A percentile compares a stretch with the other conserved stretches of the same genome.
Evolutionary conservation across 2,888 invertebrate species (phyloP).

Genomic region (Isotomurus palustris): DNA sequence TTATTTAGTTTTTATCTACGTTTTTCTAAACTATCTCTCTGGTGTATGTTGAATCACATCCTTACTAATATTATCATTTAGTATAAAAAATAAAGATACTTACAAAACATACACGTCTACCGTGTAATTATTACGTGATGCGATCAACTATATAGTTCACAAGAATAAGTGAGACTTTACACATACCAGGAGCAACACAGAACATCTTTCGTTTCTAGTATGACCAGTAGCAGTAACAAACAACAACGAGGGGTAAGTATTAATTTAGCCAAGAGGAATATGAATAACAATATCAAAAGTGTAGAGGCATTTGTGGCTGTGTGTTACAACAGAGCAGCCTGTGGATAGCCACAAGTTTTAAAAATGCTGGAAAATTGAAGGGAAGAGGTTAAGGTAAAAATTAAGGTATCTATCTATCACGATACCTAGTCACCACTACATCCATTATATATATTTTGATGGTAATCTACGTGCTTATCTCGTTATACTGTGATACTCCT

Average conservation of each 20-base stretch:
- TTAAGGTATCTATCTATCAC: too few relatives aligned
- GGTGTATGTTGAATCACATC: conserved; percentile 8
- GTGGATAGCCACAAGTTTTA: too few relatives aligned
- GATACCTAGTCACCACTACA: too few relatives aligned
- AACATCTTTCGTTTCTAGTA: conserved; percentile 22
- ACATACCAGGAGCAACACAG: conserved; percentile 19
- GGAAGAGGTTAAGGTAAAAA: conserved; percentile 1
- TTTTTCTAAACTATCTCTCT: background rate
- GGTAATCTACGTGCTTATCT: too few relatives aligned
- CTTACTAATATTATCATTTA: conserved; percentile 9
- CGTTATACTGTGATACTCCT: too few relatives aligned
- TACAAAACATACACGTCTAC: conserved; percentile 20
- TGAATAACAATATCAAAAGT: background rate
- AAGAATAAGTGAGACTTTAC: conserved; percentile 14
- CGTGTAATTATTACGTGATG: conserved; percentile 42
- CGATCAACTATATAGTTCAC: conserved; percentile 29
- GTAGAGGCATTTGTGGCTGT: too few relatives aligned
- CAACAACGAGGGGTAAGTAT: background rate
- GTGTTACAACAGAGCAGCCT: background rate
- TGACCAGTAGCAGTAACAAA: conserved; percentile 29
- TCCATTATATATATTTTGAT: too few relatives aligned
- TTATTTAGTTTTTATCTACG: background rate
- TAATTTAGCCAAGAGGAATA: background rate
- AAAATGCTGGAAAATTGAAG: conserved; percentile 9
- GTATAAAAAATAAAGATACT: conserved; percentile 26